Base-by-base conservation (phyloP, 2,888 invertebrate species). In the Diploptera punctata region DNA sequence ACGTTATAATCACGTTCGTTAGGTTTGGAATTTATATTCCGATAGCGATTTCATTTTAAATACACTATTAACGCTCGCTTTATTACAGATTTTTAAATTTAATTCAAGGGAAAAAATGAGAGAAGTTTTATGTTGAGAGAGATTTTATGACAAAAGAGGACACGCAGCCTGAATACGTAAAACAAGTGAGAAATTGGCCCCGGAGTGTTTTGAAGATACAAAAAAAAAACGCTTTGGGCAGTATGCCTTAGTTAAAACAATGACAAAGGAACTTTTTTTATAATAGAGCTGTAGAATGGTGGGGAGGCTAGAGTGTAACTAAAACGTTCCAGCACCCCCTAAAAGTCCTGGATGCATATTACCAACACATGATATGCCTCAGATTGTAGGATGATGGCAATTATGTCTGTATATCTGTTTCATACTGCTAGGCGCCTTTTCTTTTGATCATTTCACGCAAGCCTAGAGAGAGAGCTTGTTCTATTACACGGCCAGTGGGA, bases 401-500 rank as follows among this genome's bases (percentile, higher is more conserved):
- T 65, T 60, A 60, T 21, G 26, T 10, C 60, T 44, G 65, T 65
- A n/a, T n/a, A n/a, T 24, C 65, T 26, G 38, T 61, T 38, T n/a
- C 38, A 19, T 47, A n/a, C 33, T 47, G 24, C 29, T 33, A 21
- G 19, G 38, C 33, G 65, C 26, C 65, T 47, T 65, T 65, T 65
- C 65, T 65, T 65, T 65, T 65, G 65, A 65, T 65, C 65, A 65
- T 65, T 65, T 65, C 65, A 47, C 65, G 44, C 26, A 61, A 19
- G 33, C 19, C 3, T 5, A 26, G 54, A 16, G 54, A 7, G 26
- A 31, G 18, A 57, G 57, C 31, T 57, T 33, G n/a, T 29, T 57
- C 57, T 29, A 29, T 57, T 57, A 57, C 29, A 29, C 26, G 57
- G 29, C 13, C 10, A 47, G 47, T 47, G n/a, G 60, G 31, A 31